These are phyloP conservation scores for Sinotaia quadrata DNA, from an alignment of 2,888 invertebrate species.

Conservation along the genomic window DNA sequence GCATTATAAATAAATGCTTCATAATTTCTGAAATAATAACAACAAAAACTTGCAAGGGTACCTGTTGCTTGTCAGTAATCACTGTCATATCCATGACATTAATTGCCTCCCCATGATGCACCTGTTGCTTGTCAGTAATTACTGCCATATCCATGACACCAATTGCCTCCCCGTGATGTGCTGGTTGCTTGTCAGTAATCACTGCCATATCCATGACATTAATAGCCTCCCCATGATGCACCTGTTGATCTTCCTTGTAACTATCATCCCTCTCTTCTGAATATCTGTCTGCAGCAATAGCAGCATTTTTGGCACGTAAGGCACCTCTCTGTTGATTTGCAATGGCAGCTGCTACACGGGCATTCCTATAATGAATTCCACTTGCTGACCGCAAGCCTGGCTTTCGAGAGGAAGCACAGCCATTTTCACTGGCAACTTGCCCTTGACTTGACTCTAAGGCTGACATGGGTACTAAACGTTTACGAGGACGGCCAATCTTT, in stretches of 20 bases:
- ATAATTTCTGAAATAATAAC: no score
- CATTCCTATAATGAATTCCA: constrained; percentile 17
- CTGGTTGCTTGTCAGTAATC: constrained; percentile 14
- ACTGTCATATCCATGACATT: not conserved
- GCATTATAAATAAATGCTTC: no score
- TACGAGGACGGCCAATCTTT: constrained; percentile 62
- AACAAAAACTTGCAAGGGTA: no score
- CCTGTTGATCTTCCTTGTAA: not conserved
- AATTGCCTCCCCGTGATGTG: not conserved
- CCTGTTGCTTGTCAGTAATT: constrained; percentile 18
- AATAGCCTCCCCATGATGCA: not conserved
- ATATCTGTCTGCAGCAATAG: not conserved
- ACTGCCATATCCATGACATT: not conserved
- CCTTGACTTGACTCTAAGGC: constrained; percentile 26
- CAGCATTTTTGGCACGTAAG: not conserved
- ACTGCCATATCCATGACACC: not conserved
- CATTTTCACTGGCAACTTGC: not conserved
- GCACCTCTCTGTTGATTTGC: constrained; percentile 8
- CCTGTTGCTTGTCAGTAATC: no score
- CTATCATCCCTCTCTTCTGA: not conserved
- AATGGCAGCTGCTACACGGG: constrained; percentile 25
- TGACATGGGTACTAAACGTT: constrained; percentile 43
- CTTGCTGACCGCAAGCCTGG: constrained; percentile 8
- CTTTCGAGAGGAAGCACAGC: not conserved
- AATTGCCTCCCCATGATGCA: constrained; percentile 4